phyloP scores from a whole-genome alignment of 2,113 vertebrate genomes.

The Myocastor coypus region DNA sequence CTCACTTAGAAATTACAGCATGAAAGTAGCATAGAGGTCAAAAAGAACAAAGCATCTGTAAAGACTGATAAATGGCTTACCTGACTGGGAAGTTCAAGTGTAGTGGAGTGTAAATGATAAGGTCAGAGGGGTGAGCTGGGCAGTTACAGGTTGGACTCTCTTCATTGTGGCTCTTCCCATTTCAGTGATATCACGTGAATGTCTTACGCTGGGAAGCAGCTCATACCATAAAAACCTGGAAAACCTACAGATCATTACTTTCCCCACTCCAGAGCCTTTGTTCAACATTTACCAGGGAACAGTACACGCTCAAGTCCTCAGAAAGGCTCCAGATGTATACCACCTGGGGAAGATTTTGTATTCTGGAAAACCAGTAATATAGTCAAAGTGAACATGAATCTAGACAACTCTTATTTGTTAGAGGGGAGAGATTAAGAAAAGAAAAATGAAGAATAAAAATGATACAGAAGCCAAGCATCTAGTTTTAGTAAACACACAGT shows the following conservation, averaged over 20 bases:
- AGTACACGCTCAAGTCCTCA: background rate
- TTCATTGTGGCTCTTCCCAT: background rate
- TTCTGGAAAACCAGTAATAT: background rate
- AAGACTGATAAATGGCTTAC: background rate
- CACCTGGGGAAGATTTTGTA: background rate
- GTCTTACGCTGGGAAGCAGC: background rate
- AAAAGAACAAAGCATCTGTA: background rate
- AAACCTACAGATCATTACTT: background rate
- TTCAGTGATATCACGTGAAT: background rate
- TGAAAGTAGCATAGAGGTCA: background rate
- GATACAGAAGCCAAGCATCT: background rate
- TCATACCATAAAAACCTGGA: background rate
- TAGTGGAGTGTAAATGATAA: background rate
- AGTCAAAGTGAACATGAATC: background rate
- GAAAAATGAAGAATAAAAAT: background rate
- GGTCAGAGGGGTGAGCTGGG: fast-evolving
- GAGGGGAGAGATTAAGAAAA: background rate
- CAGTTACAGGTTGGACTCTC: background rate
- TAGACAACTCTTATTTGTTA: background rate
- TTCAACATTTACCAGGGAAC: background rate
- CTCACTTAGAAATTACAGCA: background rate
- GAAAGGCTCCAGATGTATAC: fast-evolving
- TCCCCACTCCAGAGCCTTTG: too few species aligned
- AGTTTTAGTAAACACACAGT: background rate
- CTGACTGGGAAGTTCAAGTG: background rate